Evolutionary conservation across 2,888 invertebrate species (phyloP).

Genomic region (Athalia rosae): DNA sequence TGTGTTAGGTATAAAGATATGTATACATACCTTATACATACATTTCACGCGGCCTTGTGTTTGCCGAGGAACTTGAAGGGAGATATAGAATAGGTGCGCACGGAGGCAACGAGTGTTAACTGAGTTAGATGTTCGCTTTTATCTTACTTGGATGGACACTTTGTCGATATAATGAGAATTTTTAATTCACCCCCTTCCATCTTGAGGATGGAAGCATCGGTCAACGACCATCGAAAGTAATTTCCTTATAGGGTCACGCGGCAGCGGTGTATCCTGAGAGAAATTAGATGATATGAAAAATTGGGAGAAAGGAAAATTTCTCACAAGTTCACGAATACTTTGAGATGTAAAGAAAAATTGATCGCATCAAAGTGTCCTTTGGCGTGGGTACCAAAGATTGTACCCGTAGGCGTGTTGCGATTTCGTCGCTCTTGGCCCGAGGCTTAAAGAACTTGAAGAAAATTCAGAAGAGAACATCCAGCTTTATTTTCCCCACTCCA

Average conservation of each 20-base stretch:
- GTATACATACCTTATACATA: conserved; percentile 4
- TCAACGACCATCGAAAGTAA: neutral
- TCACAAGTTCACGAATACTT: no score
- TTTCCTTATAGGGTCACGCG: neutral
- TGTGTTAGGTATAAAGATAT: neutral
- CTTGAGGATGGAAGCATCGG: neutral
- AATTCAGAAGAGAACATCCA: no score
- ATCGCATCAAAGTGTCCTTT: no score
- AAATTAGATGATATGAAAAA: no score
- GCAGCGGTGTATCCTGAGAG: no score
- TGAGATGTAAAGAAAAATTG: no score
- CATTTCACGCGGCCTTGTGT: neutral
- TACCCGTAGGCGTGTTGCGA: no score
- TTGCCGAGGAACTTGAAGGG: neutral
- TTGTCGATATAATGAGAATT: neutral
- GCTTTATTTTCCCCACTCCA: no score
- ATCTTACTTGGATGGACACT: conserved; percentile 12
- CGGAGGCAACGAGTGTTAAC: conserved; percentile 20
- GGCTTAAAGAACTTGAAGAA: no score
- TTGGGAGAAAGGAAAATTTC: no score
- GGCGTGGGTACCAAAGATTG: no score
- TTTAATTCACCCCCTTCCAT: neutral
- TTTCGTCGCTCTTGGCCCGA: no score
- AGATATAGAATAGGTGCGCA: neutral
- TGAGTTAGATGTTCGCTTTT: conserved; percentile 7